Base-by-base conservation (phyloP, 2,113 vertebrate species). In the Trichechus manatus region DNA sequence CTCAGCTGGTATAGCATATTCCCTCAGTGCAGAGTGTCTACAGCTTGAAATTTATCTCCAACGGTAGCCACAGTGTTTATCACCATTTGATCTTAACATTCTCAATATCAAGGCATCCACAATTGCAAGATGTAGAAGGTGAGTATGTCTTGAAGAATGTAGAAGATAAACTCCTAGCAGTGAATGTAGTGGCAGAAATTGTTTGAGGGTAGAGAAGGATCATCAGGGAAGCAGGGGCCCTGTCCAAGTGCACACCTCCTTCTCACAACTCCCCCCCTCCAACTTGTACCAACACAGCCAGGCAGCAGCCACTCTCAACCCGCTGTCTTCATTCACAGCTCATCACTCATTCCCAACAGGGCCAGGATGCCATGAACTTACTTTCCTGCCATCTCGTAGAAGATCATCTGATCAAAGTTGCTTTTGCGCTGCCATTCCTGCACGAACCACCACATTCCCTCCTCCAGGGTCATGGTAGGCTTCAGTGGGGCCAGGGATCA, bases 311-410 rank as follows among this genome's bases (percentile, higher is more conserved):
- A 44, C 23, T 25, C 23, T 79, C 77, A 50, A 25, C 36, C 19
- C 19, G 20, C n/a, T 10, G 7, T 47, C 47, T 47, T 47, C 47
- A 47, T 47, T 47, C 47, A 47, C 6, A 47, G 7, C 70, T 9
- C 5, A 15, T 22, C 29, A 8, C 44, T 31, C 44, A 79, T 6
- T 27, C 74, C 44, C 17, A 25, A 1, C 13, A 79, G 17, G 15
- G 6, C 6, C 6, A 42, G 36, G 72, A 25, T 15, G 3, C 44
- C 2, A 77, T 31, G 27, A n/a, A 94, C 98, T 98, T 82, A 98
- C 98, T 98, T 98, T 78, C 79, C 92, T 0, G 97, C 98, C 91
- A 97, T 98, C 63, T 98, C 96, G 0, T 98, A 98, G 94, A 96
- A 98, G 61, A 96, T 96, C 95, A 97, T 97, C 10, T 97, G 93